Evolutionary conservation across 2,888 invertebrate genomes (phyloP).

Genomic region (Loripinus fragilis): DNA sequence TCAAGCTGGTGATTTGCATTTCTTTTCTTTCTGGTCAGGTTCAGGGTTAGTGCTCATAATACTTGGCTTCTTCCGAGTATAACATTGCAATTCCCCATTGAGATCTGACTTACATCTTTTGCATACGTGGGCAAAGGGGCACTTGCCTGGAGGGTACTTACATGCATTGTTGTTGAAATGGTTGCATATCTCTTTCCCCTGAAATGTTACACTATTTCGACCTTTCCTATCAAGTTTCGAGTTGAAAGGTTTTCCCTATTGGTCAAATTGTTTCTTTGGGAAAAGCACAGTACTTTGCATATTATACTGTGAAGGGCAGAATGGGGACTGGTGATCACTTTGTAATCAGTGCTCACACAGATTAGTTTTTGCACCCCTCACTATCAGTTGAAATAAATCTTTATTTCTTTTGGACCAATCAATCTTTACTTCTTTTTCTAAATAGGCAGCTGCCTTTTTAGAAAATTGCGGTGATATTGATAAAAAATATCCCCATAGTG

Average conservation of each 20-base stretch:
- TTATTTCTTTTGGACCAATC: conserved; percentile 2
- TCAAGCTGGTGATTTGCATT: not conserved
- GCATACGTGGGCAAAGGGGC: too few relatives aligned
- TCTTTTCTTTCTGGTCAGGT: not conserved
- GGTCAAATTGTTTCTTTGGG: not conserved
- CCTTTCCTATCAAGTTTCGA: not conserved
- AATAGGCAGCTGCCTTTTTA: too few relatives aligned
- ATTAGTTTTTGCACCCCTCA: not conserved
- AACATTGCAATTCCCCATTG: not conserved
- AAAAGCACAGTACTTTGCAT: not conserved
- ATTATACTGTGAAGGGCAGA: not conserved
- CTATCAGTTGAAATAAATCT: not conserved
- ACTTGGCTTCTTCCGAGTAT: not conserved
- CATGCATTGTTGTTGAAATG: too few relatives aligned
- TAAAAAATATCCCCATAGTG: too few relatives aligned
- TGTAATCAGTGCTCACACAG: not conserved
- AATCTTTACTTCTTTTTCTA: not conserved
- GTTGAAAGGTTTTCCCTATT: not conserved
- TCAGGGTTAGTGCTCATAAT: not conserved
- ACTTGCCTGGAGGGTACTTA: too few relatives aligned
- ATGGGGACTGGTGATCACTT: too few relatives aligned
- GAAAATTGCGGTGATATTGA: not conserved
- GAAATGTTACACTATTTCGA: not conserved
- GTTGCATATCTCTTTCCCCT: not conserved
- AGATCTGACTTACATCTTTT: too few relatives aligned